Percentiles rank a stretch among this genome's conserved stretches.
These are phyloP conservation scores for Caenorhabditis elegans DNA, from an alignment of 1,140 invertebrate genomes.

Conservation along the genomic window WBcel235 BX284606.5:10918501-10919000, in stretches of 20 bases:
- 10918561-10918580: constrained; percentile 81
- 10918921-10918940: no score
- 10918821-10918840: no score
- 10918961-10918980: no score
- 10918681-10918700: constrained; percentile 90
- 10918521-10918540: no score
- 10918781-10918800: constrained; percentile 65
- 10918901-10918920: no score
- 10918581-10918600: constrained; percentile 76
- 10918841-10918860: no score
- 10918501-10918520: constrained; percentile 82
- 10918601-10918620: constrained; percentile 66
- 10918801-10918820: no score
- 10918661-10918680: constrained; percentile 95
- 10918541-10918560: constrained; percentile 80
- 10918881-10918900: no score
- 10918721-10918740: constrained; percentile 94
- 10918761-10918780: constrained; percentile 85
- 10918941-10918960: no score
- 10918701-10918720: constrained; percentile 96
- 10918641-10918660: not conserved
- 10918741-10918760: constrained; percentile 91
- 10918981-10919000: no score
- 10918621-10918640: no score
- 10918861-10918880: no score